These are phyloP conservation scores for Sebastes miniatus DNA, from an alignment of 2,797 vertebrate genomes.

Conservation along the genomic window DNA sequence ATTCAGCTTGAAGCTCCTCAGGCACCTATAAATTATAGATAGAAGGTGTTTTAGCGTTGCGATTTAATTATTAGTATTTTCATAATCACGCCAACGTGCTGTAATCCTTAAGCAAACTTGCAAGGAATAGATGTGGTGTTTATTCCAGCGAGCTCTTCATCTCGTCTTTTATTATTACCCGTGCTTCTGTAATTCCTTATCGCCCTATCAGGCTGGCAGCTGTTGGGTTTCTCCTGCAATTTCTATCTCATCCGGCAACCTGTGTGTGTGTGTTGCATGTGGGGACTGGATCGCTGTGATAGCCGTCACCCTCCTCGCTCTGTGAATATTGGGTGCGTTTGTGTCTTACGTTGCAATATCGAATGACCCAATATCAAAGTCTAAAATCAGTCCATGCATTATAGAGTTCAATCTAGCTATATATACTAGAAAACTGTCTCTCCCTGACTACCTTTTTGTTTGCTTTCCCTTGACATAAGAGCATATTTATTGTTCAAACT, in stretches of 20 bases:
- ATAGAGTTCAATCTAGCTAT: neutral
- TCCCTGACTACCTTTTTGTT: neutral
- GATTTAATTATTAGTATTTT: slow-evolving; percentile 43
- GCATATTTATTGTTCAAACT: slow-evolving; percentile 19
- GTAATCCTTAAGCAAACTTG: slow-evolving; percentile 24
- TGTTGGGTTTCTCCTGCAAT: slow-evolving; percentile 17
- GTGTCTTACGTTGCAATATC: neutral
- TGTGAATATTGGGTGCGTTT: slow-evolving; percentile 5
- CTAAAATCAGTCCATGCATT: neutral
- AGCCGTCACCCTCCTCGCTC: neutral
- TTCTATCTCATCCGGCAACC: slow-evolving; percentile 5
- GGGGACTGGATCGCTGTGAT: slow-evolving; percentile 8
- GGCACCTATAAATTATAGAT: slow-evolving; percentile 42
- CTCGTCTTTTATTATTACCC: slow-evolving; percentile 15
- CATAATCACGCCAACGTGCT: slow-evolving; percentile 10
- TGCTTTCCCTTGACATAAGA: neutral
- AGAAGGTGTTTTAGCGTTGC: slow-evolving; percentile 9
- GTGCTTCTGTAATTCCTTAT: slow-evolving; percentile 24
- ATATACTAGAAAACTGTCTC: neutral
- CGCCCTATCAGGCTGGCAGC: slow-evolving; percentile 1
- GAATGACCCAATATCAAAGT: slow-evolving; percentile 8
- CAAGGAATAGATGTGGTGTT: slow-evolving; percentile 25
- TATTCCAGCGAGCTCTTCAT: slow-evolving; percentile 19
- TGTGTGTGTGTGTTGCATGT: neutral
- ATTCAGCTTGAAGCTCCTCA: slow-evolving; percentile 32